Percentiles rank a stretch among this genome's conserved stretches.
phyloP scores from a whole-genome alignment of 1,140 invertebrate species.

The Calliphora vicina region DNA sequence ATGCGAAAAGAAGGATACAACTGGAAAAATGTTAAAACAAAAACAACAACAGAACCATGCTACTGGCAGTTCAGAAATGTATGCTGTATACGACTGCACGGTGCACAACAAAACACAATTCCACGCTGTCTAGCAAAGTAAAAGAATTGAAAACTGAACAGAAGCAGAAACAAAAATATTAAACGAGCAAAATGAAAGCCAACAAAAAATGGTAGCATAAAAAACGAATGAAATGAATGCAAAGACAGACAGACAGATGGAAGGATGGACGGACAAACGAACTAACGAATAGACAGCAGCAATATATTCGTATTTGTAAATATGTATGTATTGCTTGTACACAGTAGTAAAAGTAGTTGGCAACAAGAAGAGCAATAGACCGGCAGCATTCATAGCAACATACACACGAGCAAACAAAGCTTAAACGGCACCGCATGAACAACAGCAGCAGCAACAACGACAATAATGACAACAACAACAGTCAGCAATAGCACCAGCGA shows the following conservation, averaged over 20 bases:
- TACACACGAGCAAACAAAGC: background rate
- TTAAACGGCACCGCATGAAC: conserved; percentile 31
- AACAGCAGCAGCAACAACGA: conserved; percentile 32
- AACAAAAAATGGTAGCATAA: background rate
- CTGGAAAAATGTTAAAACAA: background rate
- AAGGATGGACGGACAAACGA: background rate
- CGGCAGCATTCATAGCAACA: conserved; percentile 24
- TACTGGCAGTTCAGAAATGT: background rate
- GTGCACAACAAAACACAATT: background rate
- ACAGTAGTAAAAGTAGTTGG: conserved; percentile 17
- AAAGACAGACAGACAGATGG: background rate
- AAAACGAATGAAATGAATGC: background rate
- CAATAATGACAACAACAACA: too few species aligned
- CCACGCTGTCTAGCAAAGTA: conserved; percentile 28
- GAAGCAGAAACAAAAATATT: background rate
- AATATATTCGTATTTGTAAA: background rate
- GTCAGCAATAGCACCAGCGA: background rate
- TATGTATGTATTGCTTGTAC: background rate
- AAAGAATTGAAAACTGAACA: background rate
- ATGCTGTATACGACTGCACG: background rate
- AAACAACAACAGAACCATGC: background rate
- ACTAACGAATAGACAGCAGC: background rate
- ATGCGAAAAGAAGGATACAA: background rate
- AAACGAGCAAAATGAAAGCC: background rate
- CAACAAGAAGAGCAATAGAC: conserved; percentile 30